These are phyloP conservation scores for Dicyrtoma fusca DNA, from an alignment of 2,888 invertebrate species.

Conservation along the genomic window DNA sequence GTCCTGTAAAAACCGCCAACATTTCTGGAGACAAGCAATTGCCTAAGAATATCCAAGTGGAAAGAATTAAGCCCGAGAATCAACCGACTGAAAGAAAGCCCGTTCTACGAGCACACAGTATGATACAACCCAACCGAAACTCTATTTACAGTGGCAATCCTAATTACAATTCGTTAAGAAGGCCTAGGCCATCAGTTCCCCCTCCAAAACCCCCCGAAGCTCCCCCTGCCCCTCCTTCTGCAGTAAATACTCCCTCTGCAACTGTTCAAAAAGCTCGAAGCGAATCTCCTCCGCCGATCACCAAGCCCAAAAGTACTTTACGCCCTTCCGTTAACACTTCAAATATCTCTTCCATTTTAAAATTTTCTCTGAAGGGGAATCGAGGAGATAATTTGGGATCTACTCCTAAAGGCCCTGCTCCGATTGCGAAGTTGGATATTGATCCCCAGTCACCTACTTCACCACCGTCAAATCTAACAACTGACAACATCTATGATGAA, in stretches of 20 bases:
- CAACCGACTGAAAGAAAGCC: slow-evolving; percentile 41
- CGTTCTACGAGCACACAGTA: slow-evolving; percentile 52
- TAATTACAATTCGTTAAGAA: slow-evolving; percentile 52
- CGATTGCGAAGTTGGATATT: slow-evolving; percentile 50
- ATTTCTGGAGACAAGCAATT: background rate
- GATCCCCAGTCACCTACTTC: slow-evolving; percentile 31
- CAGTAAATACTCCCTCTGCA: background rate
- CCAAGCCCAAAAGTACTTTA: slow-evolving; percentile 23
- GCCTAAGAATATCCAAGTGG: slow-evolving; percentile 16
- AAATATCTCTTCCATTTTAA: slow-evolving; percentile 36
- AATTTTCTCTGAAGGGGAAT: slow-evolving; percentile 44
- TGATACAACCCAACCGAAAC: slow-evolving; percentile 53
- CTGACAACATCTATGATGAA: slow-evolving; percentile 55
- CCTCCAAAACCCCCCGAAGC: slow-evolving; percentile 52
- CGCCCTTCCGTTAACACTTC: slow-evolving; percentile 17
- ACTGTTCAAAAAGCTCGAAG: slow-evolving; percentile 29
- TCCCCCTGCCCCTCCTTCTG: slow-evolving; percentile 29
- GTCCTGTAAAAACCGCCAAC: slow-evolving; percentile 28
- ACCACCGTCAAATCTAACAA: slow-evolving; percentile 7
- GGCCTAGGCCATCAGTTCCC: slow-evolving; percentile 48
- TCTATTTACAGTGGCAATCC: slow-evolving; percentile 42
- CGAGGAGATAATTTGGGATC: background rate
- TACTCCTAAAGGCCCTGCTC: slow-evolving; percentile 36
- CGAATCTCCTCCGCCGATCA: slow-evolving; percentile 35
- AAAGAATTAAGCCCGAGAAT: slow-evolving; percentile 22